Evolutionary conservation across 2,113 vertebrate genomes (phyloP).

Genomic region (Pardalotus punctatus): DNA sequence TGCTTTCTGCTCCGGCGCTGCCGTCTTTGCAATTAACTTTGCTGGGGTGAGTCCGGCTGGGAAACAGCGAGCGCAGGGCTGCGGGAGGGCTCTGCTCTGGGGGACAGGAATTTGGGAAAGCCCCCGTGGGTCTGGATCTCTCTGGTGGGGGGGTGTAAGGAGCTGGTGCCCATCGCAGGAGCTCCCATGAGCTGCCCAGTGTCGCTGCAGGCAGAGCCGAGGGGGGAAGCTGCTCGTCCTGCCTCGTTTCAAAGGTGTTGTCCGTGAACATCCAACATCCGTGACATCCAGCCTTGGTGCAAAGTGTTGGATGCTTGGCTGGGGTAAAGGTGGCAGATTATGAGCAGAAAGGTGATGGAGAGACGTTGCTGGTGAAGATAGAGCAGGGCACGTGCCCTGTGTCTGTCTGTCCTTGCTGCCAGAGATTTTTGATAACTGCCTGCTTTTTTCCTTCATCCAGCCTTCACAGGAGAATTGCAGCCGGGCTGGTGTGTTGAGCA

Average conservation of each 20-base stretch:
- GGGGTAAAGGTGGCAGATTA: neutral
- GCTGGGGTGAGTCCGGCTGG: neutral
- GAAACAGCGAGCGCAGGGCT: accelerated
- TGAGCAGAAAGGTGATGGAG: neutral
- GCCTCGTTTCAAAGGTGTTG: neutral
- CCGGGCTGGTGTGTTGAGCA: accelerated
- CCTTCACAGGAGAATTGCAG: neutral
- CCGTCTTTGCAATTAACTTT: neutral
- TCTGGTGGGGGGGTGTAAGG: accelerated
- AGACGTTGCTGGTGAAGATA: neutral
- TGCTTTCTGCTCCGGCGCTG: neutral
- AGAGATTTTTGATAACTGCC: neutral
- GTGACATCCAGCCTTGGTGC: neutral
- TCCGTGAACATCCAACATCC: neutral
- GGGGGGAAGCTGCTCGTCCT: neutral
- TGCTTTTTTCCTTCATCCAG: neutral
- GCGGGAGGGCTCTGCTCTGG: neutral
- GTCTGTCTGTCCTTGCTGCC: neutral
- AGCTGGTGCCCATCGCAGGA: neutral
- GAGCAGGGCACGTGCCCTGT: neutral
- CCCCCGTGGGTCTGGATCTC: accelerated
- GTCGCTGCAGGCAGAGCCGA: accelerated
- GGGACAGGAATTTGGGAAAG: neutral
- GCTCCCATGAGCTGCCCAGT: neutral
- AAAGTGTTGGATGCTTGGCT: accelerated